Percentiles rank a stretch among this genome's conserved stretches.
These are phyloP conservation scores for Phoxinus phoxinus DNA, from an alignment of 2,113 vertebrate species.

Conservation along the genomic window DNA sequence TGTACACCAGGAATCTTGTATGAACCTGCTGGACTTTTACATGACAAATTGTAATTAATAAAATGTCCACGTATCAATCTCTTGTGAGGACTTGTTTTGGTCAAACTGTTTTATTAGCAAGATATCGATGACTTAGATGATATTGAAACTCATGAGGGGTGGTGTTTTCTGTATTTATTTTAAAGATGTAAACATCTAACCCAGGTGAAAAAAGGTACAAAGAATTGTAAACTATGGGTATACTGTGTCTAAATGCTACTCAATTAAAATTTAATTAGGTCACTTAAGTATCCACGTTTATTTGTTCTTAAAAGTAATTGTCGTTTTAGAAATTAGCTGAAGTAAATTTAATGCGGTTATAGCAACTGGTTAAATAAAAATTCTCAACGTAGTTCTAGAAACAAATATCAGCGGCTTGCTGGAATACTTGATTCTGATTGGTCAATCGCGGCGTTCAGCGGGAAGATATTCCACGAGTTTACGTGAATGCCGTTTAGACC, in stretches of 20 bases:
- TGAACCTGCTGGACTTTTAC: slow-evolving; percentile 71
- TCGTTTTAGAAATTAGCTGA: not conserved
- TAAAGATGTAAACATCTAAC: not conserved
- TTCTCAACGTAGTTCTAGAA: too few relatives aligned
- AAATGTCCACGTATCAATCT: slow-evolving; percentile 62
- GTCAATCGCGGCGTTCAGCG: not conserved
- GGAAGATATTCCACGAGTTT: too few relatives aligned
- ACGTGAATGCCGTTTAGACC: too few relatives aligned
- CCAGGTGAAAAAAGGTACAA: not conserved
- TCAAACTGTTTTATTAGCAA: not conserved
- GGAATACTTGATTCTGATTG: not conserved
- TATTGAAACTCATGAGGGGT: not conserved
- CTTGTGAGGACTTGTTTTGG: not conserved
- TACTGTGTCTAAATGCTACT: not conserved
- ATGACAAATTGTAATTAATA: slow-evolving; percentile 73
- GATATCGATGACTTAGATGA: not conserved
- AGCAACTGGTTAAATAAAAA: too few relatives aligned
- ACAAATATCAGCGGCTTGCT: not conserved
- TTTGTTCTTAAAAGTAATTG: not conserved
- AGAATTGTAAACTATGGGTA: too few relatives aligned
- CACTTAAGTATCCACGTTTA: not conserved
- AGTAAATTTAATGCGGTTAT: not conserved
- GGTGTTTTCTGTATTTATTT: not conserved
- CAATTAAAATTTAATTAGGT: too few relatives aligned
- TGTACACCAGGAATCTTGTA: slow-evolving; percentile 72